Percentiles rank a stretch among this genome's conserved stretches.
phyloP scores from a whole-genome alignment of 2,797 vertebrate species.

The Petrocephalus schoutedeni region DNA sequence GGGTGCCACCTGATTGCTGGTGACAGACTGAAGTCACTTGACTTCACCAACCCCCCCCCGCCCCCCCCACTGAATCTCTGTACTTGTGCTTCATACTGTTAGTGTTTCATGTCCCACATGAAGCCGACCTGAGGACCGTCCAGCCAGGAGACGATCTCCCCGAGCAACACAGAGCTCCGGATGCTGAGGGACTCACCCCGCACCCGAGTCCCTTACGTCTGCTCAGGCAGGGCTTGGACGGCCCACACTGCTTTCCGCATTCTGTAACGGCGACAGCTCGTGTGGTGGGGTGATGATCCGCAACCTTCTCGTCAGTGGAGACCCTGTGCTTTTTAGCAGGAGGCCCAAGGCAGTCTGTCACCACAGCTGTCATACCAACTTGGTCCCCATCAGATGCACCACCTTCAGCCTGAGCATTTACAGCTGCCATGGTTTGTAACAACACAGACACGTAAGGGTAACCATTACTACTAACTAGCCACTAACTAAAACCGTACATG shows the following conservation, averaged over 20 bases:
- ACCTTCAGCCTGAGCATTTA: neutral
- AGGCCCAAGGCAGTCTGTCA: slow-evolving; percentile 3
- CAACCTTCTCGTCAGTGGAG: neutral
- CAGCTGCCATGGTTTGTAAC: neutral
- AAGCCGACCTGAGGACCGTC: no score
- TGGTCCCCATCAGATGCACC: neutral
- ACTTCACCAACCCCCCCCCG: no score
- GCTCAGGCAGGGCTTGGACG: neutral
- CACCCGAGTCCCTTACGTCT: neutral
- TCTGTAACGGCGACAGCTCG: neutral
- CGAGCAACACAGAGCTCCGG: neutral
- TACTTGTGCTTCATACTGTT: neutral
- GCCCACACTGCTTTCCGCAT: neutral
- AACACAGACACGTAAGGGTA: neutral
- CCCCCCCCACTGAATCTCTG: neutral
- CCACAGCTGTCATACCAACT: neutral
- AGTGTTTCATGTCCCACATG: neutral
- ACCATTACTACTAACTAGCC: neutral
- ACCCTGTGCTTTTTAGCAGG: neutral
- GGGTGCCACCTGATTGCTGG: neutral
- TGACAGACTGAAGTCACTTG: neutral
- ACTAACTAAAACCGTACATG: neutral
- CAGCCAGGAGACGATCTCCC: no score
- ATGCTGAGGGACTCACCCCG: neutral
- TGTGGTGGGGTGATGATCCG: neutral